Base-by-base conservation (phyloP, 2,113 vertebrate species). In the Motacilla alba region DNA sequence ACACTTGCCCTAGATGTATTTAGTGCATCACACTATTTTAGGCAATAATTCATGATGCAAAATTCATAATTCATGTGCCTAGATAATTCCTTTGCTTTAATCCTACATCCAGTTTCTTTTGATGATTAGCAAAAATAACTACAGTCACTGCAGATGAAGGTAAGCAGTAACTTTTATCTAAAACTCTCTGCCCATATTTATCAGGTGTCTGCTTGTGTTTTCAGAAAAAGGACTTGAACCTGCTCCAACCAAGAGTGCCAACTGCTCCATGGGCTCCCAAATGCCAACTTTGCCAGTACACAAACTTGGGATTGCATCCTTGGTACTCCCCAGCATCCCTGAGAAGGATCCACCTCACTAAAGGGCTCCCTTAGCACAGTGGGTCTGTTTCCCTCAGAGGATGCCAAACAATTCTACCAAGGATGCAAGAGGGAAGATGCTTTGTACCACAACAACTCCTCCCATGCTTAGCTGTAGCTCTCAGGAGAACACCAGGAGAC, bases 31-130 rank as follows among this genome's bases (percentile, higher is more conserved):
- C 0, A 3, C 83, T 93, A 91, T 91, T 90, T 89, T 94, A 87
- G 84, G 91, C 87, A 91, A 53, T 55, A 91, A 80, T 87, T 89
- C 5, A 6, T 35, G 76, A 94, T 88, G 91, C 52, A 90, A 87
- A 92, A 94, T 93, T 95, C 76, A 95, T 95, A 90, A 96, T 94
- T 93, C 59, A 92, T 87, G 37, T 53, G 41, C 55, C 77, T 92
- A 67, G 59, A 64, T 79, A 4, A 85, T 75, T 89, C 60, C 41
- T 86, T 80, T 90, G 64, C 91, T 93, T 95, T 96, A 93, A 92
- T 90, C 69, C 66, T 60, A 73, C 60, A 89, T 87, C 70, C 59
- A 87, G 41, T 55, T 94, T 80, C 87, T 89, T 95, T 63, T 87
- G 84, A 93, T 86, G 92, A 89, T 47, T 69, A 73, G 56, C 76